These are phyloP conservation scores for Meda fulgida DNA, from an alignment of 2,797 vertebrate genomes.

Conservation along the genomic window DNA sequence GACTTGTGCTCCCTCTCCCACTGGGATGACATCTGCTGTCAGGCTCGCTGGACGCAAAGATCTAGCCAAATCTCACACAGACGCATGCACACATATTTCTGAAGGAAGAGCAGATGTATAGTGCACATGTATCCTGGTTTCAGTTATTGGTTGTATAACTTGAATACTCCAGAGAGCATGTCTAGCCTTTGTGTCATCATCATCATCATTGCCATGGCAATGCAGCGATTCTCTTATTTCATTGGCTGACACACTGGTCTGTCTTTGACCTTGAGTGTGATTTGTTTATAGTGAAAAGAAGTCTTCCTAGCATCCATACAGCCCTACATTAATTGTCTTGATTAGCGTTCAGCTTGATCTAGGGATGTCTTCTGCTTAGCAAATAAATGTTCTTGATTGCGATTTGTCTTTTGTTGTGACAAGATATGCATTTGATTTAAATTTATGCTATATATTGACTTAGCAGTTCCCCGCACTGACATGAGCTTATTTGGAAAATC, in stretches of 20 bases:
- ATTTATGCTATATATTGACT: neutral
- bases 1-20: constrained; percentile 73
- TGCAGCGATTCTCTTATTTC: constrained; percentile 26
- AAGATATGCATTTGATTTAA: constrained; percentile 11
- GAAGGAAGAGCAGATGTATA: constrained; percentile 9
- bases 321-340: neutral
- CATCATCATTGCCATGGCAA: constrained; percentile 35
- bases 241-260: constrained; percentile 12
- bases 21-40: constrained; percentile 84
- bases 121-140: constrained; percentile 19
- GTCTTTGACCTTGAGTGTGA: constrained; percentile 38
- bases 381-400: constrained; percentile 24
- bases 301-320: neutral
- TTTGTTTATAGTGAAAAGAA: constrained; percentile 7
- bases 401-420: constrained; percentile 13
- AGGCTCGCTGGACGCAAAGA: constrained; percentile 55
- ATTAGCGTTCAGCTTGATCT: neutral
- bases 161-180: constrained; percentile 16
- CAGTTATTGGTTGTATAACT: constrained; percentile 7
- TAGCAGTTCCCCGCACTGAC: neutral
- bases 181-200: constrained; percentile 26
- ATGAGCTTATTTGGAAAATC: constrained; percentile 18
- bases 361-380: neutral
- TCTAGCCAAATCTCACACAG: constrained; percentile 30
- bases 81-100: constrained; percentile 37